phyloP scores from a whole-genome alignment of 1,140 invertebrate genomes.

The Leptinotarsa undecemlineata region DNA sequence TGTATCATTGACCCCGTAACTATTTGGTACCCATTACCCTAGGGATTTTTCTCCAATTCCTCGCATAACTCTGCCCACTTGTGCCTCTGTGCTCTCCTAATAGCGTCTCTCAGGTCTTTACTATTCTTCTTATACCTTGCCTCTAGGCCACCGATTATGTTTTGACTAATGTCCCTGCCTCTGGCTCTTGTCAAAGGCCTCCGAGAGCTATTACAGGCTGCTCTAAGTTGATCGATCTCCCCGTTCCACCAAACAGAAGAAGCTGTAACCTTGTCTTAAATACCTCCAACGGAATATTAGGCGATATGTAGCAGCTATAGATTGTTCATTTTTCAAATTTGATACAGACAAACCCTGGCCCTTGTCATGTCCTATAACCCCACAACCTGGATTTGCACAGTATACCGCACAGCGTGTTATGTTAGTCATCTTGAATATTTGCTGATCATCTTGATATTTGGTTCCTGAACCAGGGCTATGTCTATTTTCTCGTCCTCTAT shows the following conservation, averaged over 20 bases:
- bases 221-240: not conserved
- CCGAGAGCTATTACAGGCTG: not conserved
- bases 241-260: not conserved
- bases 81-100: not conserved
- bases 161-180: not conserved
- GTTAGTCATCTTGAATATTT: not conserved
- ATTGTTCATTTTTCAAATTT: not conserved
- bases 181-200: not conserved
- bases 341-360: not conserved
- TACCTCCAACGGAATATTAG: not conserved
- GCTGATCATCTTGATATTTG: not conserved
- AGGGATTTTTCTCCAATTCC: not conserved
- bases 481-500: not conserved
- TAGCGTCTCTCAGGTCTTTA: not conserved
- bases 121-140: not conserved
- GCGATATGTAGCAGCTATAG: constrained; percentile 10
- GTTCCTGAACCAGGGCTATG: constrained; percentile 15
- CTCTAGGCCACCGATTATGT: not conserved
- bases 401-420: not conserved
- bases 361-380: not conserved
- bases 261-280: not conserved
- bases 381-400: not conserved
- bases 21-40: too few species aligned
- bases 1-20: too few species aligned
- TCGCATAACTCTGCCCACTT: not conserved